A percentile compares a stretch with the other conserved stretches of the same genome.
These are phyloP conservation scores for Protonibea diacanthus DNA, from an alignment of 2,797 vertebrate species.

Conservation along the genomic window DNA sequence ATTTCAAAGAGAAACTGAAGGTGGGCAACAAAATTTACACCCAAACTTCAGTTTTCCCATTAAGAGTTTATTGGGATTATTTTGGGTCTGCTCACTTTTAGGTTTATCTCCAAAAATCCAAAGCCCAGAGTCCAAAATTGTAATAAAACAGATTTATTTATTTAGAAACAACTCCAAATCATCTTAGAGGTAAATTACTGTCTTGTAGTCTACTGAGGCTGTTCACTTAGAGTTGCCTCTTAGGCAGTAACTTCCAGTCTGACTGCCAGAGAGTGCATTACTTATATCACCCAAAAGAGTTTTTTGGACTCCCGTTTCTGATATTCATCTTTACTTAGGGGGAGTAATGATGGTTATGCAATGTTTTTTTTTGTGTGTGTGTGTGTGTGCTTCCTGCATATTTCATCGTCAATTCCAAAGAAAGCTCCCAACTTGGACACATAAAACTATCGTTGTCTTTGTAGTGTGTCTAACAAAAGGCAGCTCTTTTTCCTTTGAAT, in stretches of 20 bases:
- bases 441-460: conserved; percentile 42
- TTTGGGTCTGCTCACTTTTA: neutral
- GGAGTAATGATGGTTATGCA: conserved; percentile 33
- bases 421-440: conserved; percentile 16
- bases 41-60: no score
- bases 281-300: conserved; percentile 32
- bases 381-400: conserved; percentile 38
- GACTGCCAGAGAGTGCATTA: conserved; percentile 12
- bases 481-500: conserved; percentile 25
- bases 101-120: neutral
- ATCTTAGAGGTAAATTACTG: neutral
- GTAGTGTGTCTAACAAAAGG: conserved; percentile 43
- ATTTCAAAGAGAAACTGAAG: no score
- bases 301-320: conserved; percentile 12
- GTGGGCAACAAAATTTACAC: no score
- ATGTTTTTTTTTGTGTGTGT: neutral
- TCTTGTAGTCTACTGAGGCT: neutral
- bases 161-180: neutral
- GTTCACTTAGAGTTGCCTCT: conserved; percentile 18
- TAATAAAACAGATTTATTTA: neutral
- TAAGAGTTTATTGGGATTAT: no score
- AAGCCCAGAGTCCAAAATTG: fast-evolving
- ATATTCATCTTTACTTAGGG: conserved; percentile 10
- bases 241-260: conserved; percentile 11
- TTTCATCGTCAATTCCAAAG: conserved; percentile 51